These are phyloP conservation scores for Chelonus formosanus DNA, from an alignment of 2,888 invertebrate genomes.

Conservation along the genomic window DNA sequence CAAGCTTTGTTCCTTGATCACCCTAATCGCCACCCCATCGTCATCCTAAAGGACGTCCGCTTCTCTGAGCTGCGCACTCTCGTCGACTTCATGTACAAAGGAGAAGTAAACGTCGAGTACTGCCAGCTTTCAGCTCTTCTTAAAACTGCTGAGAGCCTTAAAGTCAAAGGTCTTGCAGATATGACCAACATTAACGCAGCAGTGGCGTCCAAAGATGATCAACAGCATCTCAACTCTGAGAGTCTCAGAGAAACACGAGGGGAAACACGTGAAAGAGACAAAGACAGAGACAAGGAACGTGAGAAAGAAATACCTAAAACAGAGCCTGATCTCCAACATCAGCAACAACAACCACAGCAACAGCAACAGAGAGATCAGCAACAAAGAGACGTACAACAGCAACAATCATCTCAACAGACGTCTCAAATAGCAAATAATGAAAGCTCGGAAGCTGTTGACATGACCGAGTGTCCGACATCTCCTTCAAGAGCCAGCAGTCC, in stretches of 20 bases:
- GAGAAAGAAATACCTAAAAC: slow-evolving; percentile 44
- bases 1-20: slow-evolving; percentile 92
- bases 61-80: slow-evolving; percentile 89
- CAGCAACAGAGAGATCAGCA: slow-evolving; percentile 30
- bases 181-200: slow-evolving; percentile 84
- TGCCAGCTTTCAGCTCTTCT: slow-evolving; percentile 90
- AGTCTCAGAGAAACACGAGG: slow-evolving; percentile 28
- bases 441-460: slow-evolving; percentile 54
- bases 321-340: slow-evolving; percentile 49
- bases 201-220: slow-evolving; percentile 65
- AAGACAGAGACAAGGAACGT: slow-evolving; percentile 48
- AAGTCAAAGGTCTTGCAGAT: slow-evolving; percentile 92
- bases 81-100: slow-evolving; percentile 96
- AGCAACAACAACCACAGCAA: slow-evolving; percentile 34
- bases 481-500: slow-evolving; percentile 54
- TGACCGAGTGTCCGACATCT: slow-evolving; percentile 48
- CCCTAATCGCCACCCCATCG: slow-evolving; percentile 91
- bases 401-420: slow-evolving; percentile 35
- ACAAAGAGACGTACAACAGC: slow-evolving; percentile 32
- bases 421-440: slow-evolving; percentile 49
- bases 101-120: slow-evolving; percentile 94
- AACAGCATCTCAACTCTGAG: slow-evolving; percentile 49
- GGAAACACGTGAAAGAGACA: slow-evolving; percentile 45
- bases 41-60: slow-evolving; percentile 93
- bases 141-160: slow-evolving; percentile 91